Conservation (phyloP, 1,140 invertebrate species). For the Cecropterus lyciades region DNA sequence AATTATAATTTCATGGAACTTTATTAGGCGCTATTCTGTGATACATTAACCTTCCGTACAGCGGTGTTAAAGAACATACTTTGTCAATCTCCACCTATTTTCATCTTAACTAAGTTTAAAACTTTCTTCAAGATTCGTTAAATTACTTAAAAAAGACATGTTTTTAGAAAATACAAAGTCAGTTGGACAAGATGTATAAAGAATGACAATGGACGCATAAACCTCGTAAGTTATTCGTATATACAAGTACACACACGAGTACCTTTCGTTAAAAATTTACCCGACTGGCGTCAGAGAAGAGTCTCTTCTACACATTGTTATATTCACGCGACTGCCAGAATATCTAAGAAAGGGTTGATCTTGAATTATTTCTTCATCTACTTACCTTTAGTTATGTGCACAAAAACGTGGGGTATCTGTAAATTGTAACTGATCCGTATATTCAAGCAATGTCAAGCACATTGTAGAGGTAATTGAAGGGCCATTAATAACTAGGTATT, state of each 20-base stretch:
- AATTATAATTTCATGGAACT: constrained; percentile 22
- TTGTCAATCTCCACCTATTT: too few species aligned
- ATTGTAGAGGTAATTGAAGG: too few species aligned
- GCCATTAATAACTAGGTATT: too few species aligned
- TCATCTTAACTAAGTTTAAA: too few species aligned
- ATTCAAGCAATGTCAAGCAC: too few species aligned
- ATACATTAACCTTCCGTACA: constrained; percentile 1
- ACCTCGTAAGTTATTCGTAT: too few species aligned
- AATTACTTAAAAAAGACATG: too few species aligned
- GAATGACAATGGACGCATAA: background rate
- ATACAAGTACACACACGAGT: background rate
- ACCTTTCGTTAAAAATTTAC: background rate
- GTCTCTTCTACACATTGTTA: background rate
- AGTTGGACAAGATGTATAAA: background rate
- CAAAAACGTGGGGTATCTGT: too few species aligned
- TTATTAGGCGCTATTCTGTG: constrained; percentile 14
- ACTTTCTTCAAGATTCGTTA: too few species aligned
- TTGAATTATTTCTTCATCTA: background rate
- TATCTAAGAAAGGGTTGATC: background rate
- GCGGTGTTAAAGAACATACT: background rate
- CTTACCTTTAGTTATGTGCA: background rate
- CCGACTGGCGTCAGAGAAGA: background rate
- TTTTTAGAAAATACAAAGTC: too few species aligned
- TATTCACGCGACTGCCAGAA: background rate
- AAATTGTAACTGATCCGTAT: too few species aligned